These are phyloP conservation scores for Cosmorhoe ocellata DNA, from an alignment of 2,888 invertebrate species.

Conservation along the genomic window DNA sequence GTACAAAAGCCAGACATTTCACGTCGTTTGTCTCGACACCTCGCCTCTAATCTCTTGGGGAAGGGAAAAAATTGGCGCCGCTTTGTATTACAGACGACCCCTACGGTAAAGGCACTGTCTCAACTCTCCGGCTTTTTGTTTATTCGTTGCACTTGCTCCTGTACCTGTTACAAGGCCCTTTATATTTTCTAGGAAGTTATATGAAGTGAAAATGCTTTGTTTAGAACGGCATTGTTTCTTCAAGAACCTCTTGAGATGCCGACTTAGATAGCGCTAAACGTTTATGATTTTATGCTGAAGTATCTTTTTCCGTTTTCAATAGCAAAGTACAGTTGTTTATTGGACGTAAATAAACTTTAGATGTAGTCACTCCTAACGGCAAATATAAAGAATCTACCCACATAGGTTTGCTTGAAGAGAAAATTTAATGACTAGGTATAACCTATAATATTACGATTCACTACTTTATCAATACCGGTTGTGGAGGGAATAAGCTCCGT, in stretches of 20 bases:
- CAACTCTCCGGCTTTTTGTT: slow-evolving; percentile 58
- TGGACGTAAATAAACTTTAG: slow-evolving; percentile 5
- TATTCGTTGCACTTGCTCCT: slow-evolving; percentile 59
- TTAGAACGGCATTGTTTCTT: slow-evolving; percentile 47
- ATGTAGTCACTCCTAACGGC: background rate
- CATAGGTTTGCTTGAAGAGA: background rate
- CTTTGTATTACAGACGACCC: slow-evolving; percentile 45
- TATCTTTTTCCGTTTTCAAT: slow-evolving; percentile 1
- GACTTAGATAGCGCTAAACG: slow-evolving; percentile 31
- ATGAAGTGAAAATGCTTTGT: slow-evolving; percentile 41
- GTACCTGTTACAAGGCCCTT: slow-evolving; percentile 61
- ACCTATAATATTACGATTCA: no score
- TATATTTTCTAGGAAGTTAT: slow-evolving; percentile 61
- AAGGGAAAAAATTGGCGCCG: slow-evolving; percentile 74
- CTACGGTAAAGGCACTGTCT: slow-evolving; percentile 58
- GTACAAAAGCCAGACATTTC: slow-evolving; percentile 76
- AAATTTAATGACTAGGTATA: no score
- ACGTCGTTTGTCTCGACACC: slow-evolving; percentile 76
- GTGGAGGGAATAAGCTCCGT: no score
- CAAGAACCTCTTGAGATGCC: slow-evolving; percentile 45
- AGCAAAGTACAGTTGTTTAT: slow-evolving; percentile 11
- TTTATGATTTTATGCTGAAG: slow-evolving; percentile 36
- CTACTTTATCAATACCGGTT: no score
- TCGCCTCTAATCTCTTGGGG: slow-evolving; percentile 56
- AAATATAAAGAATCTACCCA: background rate